phyloP scores from a whole-genome alignment of 1,140 invertebrate species.

The Drosophila grimshawi region DNA sequence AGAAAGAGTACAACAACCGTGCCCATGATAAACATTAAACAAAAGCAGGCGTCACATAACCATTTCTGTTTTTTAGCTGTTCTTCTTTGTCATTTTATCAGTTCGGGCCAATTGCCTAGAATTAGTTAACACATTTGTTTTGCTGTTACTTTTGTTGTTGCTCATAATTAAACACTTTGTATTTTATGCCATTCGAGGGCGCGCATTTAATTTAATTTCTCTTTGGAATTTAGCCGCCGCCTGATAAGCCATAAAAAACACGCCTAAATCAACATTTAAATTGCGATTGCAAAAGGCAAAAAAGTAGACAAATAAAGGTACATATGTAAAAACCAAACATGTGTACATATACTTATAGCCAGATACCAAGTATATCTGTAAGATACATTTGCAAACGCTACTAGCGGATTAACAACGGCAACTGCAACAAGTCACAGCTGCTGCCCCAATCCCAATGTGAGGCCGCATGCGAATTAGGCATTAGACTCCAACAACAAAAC shows the following conservation, averaged over 20 bases:
- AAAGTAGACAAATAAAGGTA: neutral
- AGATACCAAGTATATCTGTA: constrained; percentile 32
- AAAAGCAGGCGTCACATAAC: constrained; percentile 27
- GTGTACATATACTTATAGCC: neutral
- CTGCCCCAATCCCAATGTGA: constrained; percentile 41
- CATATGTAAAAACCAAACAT: constrained; percentile 24
- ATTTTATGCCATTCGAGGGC: constrained; percentile 64
- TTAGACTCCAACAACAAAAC: constrained; percentile 33
- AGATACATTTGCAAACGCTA: constrained; percentile 45
- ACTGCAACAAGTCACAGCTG: constrained; percentile 22
- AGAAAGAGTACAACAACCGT: constrained; percentile 36
- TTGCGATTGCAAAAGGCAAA: constrained; percentile 59
- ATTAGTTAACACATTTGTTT: constrained; percentile 77
- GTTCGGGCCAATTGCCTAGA: constrained; percentile 68
- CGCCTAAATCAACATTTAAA: constrained; percentile 79
- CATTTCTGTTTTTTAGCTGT: constrained; percentile 21
- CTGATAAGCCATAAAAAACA: constrained; percentile 78
- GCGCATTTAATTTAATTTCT: constrained; percentile 80
- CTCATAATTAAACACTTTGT: constrained; percentile 81
- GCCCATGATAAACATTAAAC: constrained; percentile 27
- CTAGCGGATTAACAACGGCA: constrained; percentile 22
- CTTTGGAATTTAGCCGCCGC: constrained; percentile 63
- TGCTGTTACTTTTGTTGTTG: constrained; percentile 20
- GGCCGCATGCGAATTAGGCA: constrained; percentile 41
- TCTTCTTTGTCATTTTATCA: constrained; percentile 56